phyloP scores from a whole-genome alignment of 2,797 vertebrate genomes.

The Muraenolepis orangiensis region DNA sequence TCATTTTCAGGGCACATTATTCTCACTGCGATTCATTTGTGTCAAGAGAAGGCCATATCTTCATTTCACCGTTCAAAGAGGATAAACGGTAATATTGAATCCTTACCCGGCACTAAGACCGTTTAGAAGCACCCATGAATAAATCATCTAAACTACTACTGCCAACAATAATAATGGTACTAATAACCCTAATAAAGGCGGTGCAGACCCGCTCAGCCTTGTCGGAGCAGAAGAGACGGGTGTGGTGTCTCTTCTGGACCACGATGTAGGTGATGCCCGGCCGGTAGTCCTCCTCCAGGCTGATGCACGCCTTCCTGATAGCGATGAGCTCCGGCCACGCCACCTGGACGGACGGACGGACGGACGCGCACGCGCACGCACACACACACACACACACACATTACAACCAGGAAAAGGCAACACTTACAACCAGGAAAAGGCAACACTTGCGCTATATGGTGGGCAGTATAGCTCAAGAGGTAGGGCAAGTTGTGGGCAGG shows the following conservation, averaged over 20 bases:
- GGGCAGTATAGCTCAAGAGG: too few relatives aligned
- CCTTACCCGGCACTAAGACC: too few relatives aligned
- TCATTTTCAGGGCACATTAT: too few relatives aligned
- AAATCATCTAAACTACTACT: neutral
- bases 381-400: neutral
- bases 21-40: too few relatives aligned
- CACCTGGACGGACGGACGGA: slow-evolving; percentile 73
- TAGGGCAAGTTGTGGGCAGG: too few relatives aligned
- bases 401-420: too few relatives aligned
- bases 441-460: too few relatives aligned
- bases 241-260: slow-evolving; percentile 98
- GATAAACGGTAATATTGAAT: too few relatives aligned
- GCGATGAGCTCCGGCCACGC: slow-evolving; percentile 98
- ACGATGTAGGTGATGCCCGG: slow-evolving; percentile 98
- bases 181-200: neutral
- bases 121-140: neutral
- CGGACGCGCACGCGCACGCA: neutral
- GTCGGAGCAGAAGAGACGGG: slow-evolving; percentile 96
- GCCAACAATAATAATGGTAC: too few relatives aligned
- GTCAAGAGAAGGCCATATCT: too few relatives aligned
- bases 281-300: slow-evolving; percentile 96
- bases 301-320: slow-evolving; percentile 98
- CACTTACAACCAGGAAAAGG: too few relatives aligned
- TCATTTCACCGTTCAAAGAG: too few relatives aligned
- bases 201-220: slow-evolving; percentile 92